phyloP scores from a whole-genome alignment of 2,797 vertebrate genomes.

The Fringilla coelebs region DNA sequence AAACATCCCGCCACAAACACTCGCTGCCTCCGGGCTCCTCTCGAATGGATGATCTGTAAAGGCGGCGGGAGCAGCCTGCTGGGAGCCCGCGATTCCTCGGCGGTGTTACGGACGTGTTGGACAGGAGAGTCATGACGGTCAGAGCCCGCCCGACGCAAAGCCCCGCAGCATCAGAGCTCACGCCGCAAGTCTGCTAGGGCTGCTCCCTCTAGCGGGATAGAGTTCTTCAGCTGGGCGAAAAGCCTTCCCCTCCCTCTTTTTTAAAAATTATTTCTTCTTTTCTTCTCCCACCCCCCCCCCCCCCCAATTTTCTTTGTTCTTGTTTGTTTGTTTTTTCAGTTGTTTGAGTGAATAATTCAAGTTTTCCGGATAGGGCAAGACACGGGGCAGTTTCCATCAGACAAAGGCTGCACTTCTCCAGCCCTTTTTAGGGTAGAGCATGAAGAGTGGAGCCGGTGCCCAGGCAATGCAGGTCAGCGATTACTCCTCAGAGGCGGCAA shows the following conservation, averaged over 20 bases:
- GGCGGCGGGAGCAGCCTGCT: not conserved
- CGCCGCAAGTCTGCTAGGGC: constrained; percentile 16
- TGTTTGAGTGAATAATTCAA: constrained; percentile 41
- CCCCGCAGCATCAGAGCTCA: not conserved
- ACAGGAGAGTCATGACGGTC: not conserved
- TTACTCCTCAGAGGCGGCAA: not conserved
- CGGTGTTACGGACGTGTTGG: not conserved
- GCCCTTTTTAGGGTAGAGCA: not conserved
- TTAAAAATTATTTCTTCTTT: too few species aligned
- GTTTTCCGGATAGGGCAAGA: constrained; percentile 65
- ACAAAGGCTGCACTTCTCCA: not conserved
- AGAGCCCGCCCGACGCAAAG: not conserved
- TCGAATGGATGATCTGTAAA: not conserved
- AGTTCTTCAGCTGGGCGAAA: not conserved
- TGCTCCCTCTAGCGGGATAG: constrained; percentile 71
- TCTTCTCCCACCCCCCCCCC: rapidly evolving
- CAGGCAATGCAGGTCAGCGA: not conserved
- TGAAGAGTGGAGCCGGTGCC: not conserved
- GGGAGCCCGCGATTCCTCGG: not conserved
- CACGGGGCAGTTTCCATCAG: not conserved
- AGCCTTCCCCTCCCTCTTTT: rapidly evolving
- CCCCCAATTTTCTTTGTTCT: rapidly evolving
- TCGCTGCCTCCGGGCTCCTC: not conserved
- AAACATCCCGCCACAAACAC: constrained; percentile 18
- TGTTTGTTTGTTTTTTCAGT: rapidly evolving